Evolutionary conservation across 2,113 vertebrate species (phyloP).

Genomic region (Psilopsiagon aymara): DNA sequence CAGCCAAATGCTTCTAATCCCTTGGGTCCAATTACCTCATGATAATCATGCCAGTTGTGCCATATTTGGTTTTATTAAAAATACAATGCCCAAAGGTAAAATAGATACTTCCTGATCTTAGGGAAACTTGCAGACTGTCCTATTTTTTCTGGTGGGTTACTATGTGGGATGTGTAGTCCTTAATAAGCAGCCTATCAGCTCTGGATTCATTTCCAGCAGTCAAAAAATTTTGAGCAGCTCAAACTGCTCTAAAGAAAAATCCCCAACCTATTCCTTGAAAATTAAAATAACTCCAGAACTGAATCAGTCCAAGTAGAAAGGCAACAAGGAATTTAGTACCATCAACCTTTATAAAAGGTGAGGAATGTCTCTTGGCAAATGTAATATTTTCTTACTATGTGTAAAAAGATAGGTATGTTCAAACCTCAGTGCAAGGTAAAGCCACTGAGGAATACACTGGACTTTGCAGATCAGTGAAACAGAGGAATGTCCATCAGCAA

Average conservation of each 20-base stretch:
- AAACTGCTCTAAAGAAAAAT: background rate
- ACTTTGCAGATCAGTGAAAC: background rate
- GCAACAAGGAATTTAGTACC: background rate
- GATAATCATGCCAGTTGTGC: background rate
- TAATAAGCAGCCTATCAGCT: background rate
- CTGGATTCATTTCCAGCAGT: background rate
- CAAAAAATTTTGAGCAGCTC: background rate
- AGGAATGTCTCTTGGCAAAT: background rate
- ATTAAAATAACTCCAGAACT: background rate
- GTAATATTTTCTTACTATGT: background rate
- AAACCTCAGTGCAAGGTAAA: background rate
- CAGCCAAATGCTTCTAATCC: slow-evolving; percentile 9
- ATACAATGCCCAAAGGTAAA: background rate
- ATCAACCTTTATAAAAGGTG: background rate
- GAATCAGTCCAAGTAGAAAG: background rate
- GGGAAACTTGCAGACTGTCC: background rate
- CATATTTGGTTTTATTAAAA: background rate
- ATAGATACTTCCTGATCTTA: background rate
- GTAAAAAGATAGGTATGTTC: background rate
- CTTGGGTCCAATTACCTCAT: slow-evolving; percentile 31
- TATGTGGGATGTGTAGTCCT: background rate
- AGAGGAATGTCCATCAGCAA: background rate
- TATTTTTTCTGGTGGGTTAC: background rate
- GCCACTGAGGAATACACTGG: background rate
- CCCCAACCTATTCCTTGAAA: background rate